Evolutionary conservation across 2,797 vertebrate genomes (phyloP).

Genomic region (Bradypus variegatus): DNA sequence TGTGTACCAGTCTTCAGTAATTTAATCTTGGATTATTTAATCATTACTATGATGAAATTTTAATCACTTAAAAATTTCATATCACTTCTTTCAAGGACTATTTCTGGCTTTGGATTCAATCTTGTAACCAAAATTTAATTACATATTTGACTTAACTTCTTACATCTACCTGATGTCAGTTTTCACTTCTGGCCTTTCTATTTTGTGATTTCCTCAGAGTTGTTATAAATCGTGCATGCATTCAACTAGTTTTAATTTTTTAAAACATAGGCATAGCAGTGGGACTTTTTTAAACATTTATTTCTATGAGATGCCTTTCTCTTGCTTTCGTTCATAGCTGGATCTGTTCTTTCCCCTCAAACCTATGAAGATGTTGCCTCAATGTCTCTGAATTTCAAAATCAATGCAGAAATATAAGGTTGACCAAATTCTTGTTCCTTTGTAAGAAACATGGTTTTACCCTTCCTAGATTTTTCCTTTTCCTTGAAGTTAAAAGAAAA

Average conservation of each 20-base stretch:
- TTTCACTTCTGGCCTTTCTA: background rate
- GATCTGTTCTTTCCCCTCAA: background rate
- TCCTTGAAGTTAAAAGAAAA: slow-evolving; percentile 13
- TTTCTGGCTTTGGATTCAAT: slow-evolving; percentile 16
- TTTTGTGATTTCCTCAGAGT: slow-evolving; percentile 2
- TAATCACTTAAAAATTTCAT: slow-evolving; percentile 20
- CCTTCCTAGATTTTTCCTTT: background rate
- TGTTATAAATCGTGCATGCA: background rate
- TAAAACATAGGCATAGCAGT: background rate
- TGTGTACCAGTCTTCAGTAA: background rate
- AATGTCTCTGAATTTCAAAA: background rate
- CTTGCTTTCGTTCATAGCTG: background rate
- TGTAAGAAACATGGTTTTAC: background rate
- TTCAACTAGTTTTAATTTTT: slow-evolving; percentile 1
- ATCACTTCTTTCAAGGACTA: slow-evolving; percentile 1
- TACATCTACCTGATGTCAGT: slow-evolving; percentile 11
- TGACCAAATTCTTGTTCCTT: background rate
- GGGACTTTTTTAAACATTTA: background rate
- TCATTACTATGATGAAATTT: background rate
- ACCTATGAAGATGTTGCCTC: background rate
- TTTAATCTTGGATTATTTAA: slow-evolving; percentile 20
- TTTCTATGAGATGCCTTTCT: background rate
- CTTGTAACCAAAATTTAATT: slow-evolving; percentile 13
- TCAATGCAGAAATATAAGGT: background rate
- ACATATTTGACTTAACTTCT: slow-evolving; percentile 1